A percentile compares a stretch with the other conserved stretches of the same genome.
Conservation (phyloP, 2,113 vertebrate genomes). For the Vimba vimba region DNA sequence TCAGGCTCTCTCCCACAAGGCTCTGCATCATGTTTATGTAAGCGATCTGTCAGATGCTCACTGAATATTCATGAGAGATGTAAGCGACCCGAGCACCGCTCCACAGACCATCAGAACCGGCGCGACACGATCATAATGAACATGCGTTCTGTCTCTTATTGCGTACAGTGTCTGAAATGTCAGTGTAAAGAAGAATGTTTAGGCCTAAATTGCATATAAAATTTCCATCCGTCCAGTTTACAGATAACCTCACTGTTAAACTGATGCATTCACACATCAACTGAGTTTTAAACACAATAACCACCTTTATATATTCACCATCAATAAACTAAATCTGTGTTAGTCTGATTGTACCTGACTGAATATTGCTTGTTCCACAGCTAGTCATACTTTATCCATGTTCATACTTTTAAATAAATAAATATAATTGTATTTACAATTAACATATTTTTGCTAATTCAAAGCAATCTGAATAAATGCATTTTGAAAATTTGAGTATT, state of each 20-base stretch:
- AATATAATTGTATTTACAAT: too few relatives aligned
- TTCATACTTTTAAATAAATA: too few relatives aligned
- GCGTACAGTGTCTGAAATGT: background rate
- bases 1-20: slow-evolving; percentile 26
- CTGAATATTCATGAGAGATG: slow-evolving; percentile 53
- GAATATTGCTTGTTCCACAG: too few relatives aligned
- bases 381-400: too few relatives aligned
- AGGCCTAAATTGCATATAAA: background rate
- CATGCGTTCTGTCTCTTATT: rapidly evolving
- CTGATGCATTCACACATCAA: background rate
- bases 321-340: too few relatives aligned
- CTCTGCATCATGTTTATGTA: slow-evolving; percentile 53
- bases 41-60: slow-evolving; percentile 43
- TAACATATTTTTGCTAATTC: too few relatives aligned
- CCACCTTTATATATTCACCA: too few relatives aligned
- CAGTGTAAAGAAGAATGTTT: background rate
- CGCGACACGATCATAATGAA: background rate
- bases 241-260: too few relatives aligned
- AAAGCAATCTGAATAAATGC: too few relatives aligned
- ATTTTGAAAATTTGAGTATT: too few relatives aligned
- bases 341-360: too few relatives aligned
- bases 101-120: background rate
- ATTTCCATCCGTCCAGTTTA: background rate
- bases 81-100: slow-evolving; percentile 38
- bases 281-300: background rate